These are phyloP conservation scores for Nemapogon koenigi DNA, from an alignment of 2,888 invertebrate species.

Conservation along the genomic window DNA sequence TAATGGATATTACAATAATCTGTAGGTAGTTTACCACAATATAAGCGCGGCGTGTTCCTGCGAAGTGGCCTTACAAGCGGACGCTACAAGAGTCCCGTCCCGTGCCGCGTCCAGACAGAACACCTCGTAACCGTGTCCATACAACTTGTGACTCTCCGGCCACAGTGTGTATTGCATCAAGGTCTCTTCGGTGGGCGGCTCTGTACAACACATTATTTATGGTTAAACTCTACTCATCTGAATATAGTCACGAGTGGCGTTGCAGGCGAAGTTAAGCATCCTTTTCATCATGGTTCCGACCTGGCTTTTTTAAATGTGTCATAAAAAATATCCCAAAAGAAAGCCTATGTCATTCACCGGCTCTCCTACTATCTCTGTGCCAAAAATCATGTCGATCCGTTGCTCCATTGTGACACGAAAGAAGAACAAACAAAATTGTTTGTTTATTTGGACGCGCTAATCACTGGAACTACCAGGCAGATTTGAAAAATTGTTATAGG, in stretches of 20 bases:
- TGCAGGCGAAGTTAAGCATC: not conserved
- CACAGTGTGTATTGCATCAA: conserved; percentile 93
- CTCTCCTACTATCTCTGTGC: too few species aligned
- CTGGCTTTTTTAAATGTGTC: not conserved
- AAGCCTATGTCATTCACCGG: too few species aligned
- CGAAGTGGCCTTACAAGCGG: conserved; percentile 83
- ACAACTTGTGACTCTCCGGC: conserved; percentile 95
- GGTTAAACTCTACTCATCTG: not conserved
- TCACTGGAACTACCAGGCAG: too few species aligned
- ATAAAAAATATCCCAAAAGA: too few species aligned
- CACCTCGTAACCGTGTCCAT: conserved; percentile 97
- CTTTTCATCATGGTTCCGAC: not conserved
- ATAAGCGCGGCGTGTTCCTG: conserved; percentile 86
- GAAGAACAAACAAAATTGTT: too few species aligned
- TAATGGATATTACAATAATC: too few species aligned
- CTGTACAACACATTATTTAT: conserved; percentile 38
- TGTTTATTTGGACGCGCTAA: too few species aligned
- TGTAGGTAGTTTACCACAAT: conserved; percentile 80
- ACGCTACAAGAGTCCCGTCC: conserved; percentile 79
- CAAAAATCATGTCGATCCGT: too few species aligned
- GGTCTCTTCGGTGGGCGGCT: conserved; percentile 91
- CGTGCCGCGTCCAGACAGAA: conserved; percentile 77
- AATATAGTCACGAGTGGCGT: not conserved
- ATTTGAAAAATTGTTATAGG: too few species aligned
- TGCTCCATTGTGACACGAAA: too few species aligned